Percentiles rank a stretch among this genome's conserved stretches.
Evolutionary conservation across 2,113 vertebrate species (phyloP).

Genomic region (Dendrocopos noguchii): DNA sequence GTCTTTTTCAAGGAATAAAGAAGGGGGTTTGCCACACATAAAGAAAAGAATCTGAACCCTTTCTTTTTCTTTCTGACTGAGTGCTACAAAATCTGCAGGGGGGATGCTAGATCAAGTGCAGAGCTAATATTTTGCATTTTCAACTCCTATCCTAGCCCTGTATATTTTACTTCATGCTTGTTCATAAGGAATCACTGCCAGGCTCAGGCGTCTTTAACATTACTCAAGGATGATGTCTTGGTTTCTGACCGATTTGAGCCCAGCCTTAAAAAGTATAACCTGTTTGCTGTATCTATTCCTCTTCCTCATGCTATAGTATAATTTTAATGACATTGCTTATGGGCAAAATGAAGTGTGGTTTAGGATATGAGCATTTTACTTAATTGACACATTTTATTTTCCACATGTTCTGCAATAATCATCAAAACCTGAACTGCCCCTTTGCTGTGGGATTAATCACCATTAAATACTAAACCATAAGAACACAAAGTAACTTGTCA

Average conservation of each 20-base stretch:
- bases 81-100: neutral
- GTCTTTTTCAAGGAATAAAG: neutral
- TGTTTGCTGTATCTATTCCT: neutral
- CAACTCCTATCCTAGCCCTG: neutral
- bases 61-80: neutral
- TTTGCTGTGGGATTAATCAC: constrained; percentile 23
- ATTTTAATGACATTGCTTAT: neutral
- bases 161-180: neutral
- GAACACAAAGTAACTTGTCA: neutral
- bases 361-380: neutral
- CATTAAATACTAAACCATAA: neutral
- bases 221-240: neutral
- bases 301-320: neutral
- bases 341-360: neutral
- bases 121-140: neutral
- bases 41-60: neutral
- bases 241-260: neutral
- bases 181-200: neutral
- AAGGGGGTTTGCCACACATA: neutral
- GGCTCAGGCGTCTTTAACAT: neutral
- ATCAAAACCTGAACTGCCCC: neutral
- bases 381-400: constrained; percentile 28
- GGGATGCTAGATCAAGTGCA: neutral
- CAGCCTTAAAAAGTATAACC: neutral
- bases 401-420: neutral